Evolutionary conservation across 2,888 invertebrate species (phyloP).

Genomic region (Netelia fuscicornis): DNA sequence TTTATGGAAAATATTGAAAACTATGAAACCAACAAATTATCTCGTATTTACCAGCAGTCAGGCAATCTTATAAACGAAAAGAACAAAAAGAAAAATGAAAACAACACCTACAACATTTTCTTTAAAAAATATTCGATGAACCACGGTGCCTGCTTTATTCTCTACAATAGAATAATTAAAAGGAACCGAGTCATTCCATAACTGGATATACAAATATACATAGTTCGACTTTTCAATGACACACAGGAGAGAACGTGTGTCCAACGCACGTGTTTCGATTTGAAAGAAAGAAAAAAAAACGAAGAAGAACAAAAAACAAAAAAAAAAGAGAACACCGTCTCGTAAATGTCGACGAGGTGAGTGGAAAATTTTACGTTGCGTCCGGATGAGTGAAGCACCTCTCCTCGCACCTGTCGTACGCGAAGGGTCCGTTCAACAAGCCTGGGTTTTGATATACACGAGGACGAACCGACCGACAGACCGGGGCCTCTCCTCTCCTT

Average conservation of each 20-base stretch:
- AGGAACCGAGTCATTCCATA: too few relatives aligned
- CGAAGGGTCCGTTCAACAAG: constrained; percentile 50
- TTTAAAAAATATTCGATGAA: not conserved
- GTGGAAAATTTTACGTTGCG: constrained; percentile 70
- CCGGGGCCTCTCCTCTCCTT: constrained; percentile 38
- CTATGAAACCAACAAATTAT: too few relatives aligned
- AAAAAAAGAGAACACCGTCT: constrained; percentile 20
- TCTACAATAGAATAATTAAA: not conserved
- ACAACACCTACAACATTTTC: too few relatives aligned
- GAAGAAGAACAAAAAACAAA: not conserved
- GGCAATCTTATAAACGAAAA: too few relatives aligned
- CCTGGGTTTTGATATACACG: constrained; percentile 61
- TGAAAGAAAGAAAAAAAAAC: not conserved
- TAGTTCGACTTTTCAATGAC: too few relatives aligned
- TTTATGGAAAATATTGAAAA: too few relatives aligned
- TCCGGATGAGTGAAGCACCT: constrained; percentile 60
- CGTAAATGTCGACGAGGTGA: constrained; percentile 53
- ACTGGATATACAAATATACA: too few relatives aligned
- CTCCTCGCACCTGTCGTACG: constrained; percentile 70
- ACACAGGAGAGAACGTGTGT: too few relatives aligned
- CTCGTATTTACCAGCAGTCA: too few relatives aligned
- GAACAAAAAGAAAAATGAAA: too few relatives aligned
- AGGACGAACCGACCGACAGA: constrained; percentile 58
- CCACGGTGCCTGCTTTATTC: not conserved
- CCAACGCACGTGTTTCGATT: not conserved